Evolutionary conservation across 2,797 vertebrate species (phyloP).

Genomic region (Sitta carolinensis): DNA sequence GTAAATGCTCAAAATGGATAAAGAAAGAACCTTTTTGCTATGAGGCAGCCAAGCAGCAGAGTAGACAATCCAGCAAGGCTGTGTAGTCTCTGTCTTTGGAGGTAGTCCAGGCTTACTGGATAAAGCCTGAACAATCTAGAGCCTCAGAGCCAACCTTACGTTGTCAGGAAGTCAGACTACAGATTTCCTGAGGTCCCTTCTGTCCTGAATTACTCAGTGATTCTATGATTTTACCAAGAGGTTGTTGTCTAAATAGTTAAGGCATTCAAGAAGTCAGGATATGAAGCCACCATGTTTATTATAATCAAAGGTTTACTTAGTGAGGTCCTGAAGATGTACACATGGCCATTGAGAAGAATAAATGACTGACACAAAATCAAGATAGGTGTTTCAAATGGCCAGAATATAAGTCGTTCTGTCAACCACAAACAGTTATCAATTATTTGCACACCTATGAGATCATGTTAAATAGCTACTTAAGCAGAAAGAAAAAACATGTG

Average conservation of each 20-base stretch:
- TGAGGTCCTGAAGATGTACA: neutral
- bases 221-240: neutral
- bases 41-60: neutral
- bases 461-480: neutral
- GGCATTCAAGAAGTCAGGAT: neutral
- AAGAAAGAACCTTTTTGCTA: rapidly evolving
- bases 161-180: neutral
- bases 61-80: neutral
- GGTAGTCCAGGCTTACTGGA: neutral
- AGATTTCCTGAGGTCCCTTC: neutral
- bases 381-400: neutral
- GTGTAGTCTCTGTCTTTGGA: neutral
- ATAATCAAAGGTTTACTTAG: neutral
- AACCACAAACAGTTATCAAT: neutral
- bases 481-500: neutral
- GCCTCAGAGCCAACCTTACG: neutral
- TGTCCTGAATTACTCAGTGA: neutral
- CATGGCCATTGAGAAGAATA: neutral
- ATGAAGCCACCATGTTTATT: neutral
- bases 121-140: neutral
- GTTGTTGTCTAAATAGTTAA: neutral
- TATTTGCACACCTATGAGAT: neutral
- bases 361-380: neutral
- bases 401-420: neutral
- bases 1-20: neutral